A percentile compares a stretch with the other conserved stretches of the same genome.
phyloP scores from a whole-genome alignment of 92 coral and sea anemone species.

The Bergia puertoricense region DNA sequence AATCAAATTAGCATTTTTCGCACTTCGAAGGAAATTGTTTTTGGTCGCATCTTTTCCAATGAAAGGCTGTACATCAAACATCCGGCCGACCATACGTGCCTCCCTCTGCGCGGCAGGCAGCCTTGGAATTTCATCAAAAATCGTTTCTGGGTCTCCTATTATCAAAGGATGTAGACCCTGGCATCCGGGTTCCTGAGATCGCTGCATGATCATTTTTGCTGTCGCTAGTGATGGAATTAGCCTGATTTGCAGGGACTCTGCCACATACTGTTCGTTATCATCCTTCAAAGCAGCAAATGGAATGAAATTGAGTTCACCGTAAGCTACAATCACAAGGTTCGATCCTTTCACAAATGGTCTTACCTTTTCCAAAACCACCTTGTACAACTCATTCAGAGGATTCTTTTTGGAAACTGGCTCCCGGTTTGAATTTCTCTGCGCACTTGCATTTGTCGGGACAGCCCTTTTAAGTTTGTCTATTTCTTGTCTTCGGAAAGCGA shows the following conservation, averaged over 20 bases:
- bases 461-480: too few relatives aligned
- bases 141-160: not conserved
- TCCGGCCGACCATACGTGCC: not conserved
- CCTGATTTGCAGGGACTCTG: conserved; percentile 35
- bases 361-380: conserved; percentile 30
- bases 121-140: not conserved
- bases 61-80: conserved; percentile 24
- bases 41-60: conserved; percentile 38
- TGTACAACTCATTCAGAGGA: conserved; percentile 13
- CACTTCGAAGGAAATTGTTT: conserved; percentile 11
- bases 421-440: not conserved
- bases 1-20: conserved; percentile 40
- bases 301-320: conserved; percentile 26
- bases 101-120: conserved; percentile 48
- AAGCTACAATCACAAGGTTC: conserved; percentile 42
- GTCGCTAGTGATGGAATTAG: conserved; percentile 51
- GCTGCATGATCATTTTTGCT: conserved; percentile 10
- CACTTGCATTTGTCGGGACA: too few relatives aligned
- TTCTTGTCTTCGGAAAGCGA: not conserved
- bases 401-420: not conserved
- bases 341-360: conserved; percentile 30
- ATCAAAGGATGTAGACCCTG: not conserved
- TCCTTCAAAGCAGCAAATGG: conserved; percentile 51
- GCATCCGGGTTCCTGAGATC: not conserved
- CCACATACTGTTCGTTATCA: conserved; percentile 9